These are phyloP conservation scores for Phocides pigmalion DNA, from an alignment of 1,140 invertebrate species.

Conservation along the genomic window DNA sequence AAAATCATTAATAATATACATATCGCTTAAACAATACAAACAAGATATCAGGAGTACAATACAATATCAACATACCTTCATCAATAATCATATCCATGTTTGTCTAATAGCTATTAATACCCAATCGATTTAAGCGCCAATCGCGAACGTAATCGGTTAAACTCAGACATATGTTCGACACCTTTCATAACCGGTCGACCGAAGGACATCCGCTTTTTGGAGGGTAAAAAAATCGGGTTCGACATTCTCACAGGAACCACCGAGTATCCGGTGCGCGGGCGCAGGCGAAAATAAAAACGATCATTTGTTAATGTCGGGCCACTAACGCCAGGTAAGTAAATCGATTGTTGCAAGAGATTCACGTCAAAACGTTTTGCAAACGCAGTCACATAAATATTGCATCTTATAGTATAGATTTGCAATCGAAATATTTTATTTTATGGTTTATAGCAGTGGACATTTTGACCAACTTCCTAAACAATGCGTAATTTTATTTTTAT, in stretches of 20 bases:
- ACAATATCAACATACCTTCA: constrained; percentile 29
- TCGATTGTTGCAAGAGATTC: constrained; percentile 6
- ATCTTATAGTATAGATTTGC: neutral
- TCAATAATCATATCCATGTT: constrained; percentile 36
- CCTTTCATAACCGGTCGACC: constrained; percentile 82
- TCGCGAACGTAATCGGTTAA: constrained; percentile 50
- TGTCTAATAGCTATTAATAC: constrained; percentile 27
- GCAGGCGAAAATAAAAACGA: constrained; percentile 69
- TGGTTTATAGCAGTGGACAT: too few relatives aligned
- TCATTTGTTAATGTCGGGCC: constrained; percentile 72
- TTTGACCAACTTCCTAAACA: too few relatives aligned
- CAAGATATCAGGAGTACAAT: neutral
- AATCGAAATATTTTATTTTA: neutral
- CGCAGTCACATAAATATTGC: neutral
- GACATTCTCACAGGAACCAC: constrained; percentile 81
- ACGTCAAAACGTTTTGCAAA: neutral
- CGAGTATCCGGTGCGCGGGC: constrained; percentile 77
- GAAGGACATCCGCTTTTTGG: constrained; percentile 83
- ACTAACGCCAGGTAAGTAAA: constrained; percentile 51
- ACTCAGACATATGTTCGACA: constrained; percentile 81
- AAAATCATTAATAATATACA: too few relatives aligned
- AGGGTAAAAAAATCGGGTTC: constrained; percentile 77
- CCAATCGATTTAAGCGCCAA: constrained; percentile 40
- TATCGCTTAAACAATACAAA: too few relatives aligned
- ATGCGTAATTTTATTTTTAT: too few relatives aligned